These are phyloP conservation scores for Clarias macrocephalus DNA, from an alignment of 2,113 vertebrate genomes.

Conservation along the genomic window DNA sequence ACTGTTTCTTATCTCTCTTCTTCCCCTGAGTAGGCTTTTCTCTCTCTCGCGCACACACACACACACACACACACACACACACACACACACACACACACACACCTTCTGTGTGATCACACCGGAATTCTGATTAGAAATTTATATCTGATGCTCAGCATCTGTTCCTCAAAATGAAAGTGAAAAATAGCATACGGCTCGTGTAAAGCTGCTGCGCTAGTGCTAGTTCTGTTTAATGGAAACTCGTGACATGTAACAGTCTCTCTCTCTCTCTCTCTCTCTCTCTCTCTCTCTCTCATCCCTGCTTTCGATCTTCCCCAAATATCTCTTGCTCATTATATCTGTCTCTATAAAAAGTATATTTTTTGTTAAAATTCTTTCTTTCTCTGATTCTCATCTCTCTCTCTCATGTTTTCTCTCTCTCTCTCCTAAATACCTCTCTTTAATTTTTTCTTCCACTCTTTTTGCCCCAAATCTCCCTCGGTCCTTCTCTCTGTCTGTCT, in stretches of 20 bases:
- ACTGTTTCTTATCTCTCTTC: not conserved
- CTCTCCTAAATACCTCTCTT: not conserved
- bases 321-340: no score
- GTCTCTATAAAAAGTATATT: no score
- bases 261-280: not conserved
- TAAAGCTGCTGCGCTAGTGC: not conserved
- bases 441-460: not conserved
- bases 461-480: not conserved
- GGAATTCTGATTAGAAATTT: not conserved
- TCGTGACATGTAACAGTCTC: no score
- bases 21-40: not conserved
- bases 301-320: no score
- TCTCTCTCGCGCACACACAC: not conserved
- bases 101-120: not conserved
- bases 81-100: fast-evolving
- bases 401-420: not conserved
- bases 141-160: not conserved
- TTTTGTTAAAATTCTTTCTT: not conserved
- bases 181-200: not conserved
- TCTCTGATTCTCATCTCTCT: not conserved
- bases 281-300: not conserved
- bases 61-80: not conserved
- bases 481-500: not conserved
- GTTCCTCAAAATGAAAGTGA: not conserved
- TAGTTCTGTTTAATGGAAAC: not conserved